Conservation (phyloP, 2,888 invertebrate genomes). For the Chouioia cunea region DNA sequence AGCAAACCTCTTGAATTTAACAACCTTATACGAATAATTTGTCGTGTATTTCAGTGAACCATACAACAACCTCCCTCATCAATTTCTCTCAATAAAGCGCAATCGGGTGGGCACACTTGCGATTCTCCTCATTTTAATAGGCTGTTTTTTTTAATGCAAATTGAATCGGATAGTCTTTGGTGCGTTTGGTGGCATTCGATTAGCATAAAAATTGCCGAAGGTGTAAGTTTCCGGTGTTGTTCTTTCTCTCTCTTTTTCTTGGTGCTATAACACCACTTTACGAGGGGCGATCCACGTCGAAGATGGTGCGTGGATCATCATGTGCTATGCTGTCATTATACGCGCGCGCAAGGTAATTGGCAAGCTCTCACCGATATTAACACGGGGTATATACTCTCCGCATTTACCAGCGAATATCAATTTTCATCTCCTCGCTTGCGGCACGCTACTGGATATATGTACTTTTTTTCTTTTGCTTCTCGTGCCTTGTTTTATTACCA, state of each 20-base stretch:
- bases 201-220: conserved; percentile 43
- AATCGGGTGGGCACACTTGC: too few relatives aligned
- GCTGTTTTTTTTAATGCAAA: conserved; percentile 34
- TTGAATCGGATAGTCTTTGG: conserved; percentile 43
- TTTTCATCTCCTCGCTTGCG: conserved; percentile 16
- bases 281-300: conserved; percentile 32
- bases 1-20: conserved; percentile 26
- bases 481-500: too few relatives aligned
- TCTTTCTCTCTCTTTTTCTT: too few relatives aligned
- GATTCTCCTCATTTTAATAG: too few relatives aligned
- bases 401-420: conserved; percentile 44
- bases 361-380: background rate
- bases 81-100: background rate
- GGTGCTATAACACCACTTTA: conserved; percentile 31
- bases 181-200: too few relatives aligned
- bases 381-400: conserved; percentile 26
- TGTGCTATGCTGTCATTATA: conserved; percentile 5
- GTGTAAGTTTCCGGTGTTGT: conserved; percentile 17
- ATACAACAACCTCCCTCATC: background rate
- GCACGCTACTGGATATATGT: too few relatives aligned
- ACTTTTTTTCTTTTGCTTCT: background rate
- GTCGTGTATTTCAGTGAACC: conserved; percentile 2
- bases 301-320: conserved; percentile 24
- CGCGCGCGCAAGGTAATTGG: background rate
- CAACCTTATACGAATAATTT: conserved; percentile 12